Evolutionary conservation across 1,140 invertebrate genomes (phyloP), one percentile per base, ranked within the genome.

Genomic region (Watersipora subatra): DNA sequence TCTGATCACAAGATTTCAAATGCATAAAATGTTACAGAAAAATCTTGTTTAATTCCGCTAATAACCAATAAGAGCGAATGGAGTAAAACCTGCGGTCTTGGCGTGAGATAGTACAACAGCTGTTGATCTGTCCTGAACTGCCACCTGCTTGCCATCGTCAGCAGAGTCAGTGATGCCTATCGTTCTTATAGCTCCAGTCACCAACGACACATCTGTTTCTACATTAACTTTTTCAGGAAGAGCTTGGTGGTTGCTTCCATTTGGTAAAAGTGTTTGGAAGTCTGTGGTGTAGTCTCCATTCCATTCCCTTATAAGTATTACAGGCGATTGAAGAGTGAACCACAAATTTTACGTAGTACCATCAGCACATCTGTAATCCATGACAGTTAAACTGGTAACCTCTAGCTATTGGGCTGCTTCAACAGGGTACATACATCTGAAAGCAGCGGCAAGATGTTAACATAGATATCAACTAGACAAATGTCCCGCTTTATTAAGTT

Each of bases 241-340:
- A 17, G 70, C 30, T 34, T 69, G 17, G 27, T 30, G n/a, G 19
- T 63, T 61, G 22, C 58, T 27, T 56, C 65, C 72, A 78, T 87
- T 87, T 61, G 86, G 85, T 26, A 92, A 75, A 61, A 93, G 75
- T 70, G 89, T 82, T 69, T 85, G 83, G 76, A 90, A 93, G 74
- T 93, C 89, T 57, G 86, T 86, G 20, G 87, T 82, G 76, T 89
- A 89, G 28, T 86, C 83, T 27, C 80, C 81, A 57, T 75, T 80
- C 84, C 83, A 84, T 64, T 68, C 82, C 77, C 74, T 83, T 82
- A 72, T 83, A n/a, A n/a, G n/a, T n/a, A n/a, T n/a, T n/a, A n/a
- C n/a, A n/a, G n/a, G n/a, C n/a, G n/a, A n/a, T n/a, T n/a, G n/a
- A n/a, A n/a, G n/a, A n/a, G n/a, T n/a, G n/a, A n/a, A n/a, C n/a